Conservation (phyloP, 2,888 invertebrate species). For the Melipona beecheii region DNA sequence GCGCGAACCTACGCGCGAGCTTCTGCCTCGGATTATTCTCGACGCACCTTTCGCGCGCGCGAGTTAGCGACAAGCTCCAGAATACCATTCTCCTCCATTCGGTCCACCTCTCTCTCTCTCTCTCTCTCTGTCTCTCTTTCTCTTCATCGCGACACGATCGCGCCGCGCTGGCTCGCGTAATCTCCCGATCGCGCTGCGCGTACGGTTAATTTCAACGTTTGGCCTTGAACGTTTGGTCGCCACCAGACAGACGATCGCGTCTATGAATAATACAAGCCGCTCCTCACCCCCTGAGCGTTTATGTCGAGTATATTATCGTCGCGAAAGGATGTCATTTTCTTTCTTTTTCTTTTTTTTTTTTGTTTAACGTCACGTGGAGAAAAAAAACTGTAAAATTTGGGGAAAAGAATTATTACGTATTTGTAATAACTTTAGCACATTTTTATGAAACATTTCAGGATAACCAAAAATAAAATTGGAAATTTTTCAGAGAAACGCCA, state of each 20-base stretch:
- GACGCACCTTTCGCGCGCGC: slow-evolving; percentile 36
- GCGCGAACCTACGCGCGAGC: slow-evolving; percentile 1
- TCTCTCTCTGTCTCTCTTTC: neutral
- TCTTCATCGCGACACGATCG: neutral
- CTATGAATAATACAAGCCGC: slow-evolving; percentile 52
- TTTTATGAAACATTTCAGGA: too few relatives aligned
- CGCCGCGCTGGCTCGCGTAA: slow-evolving; percentile 8
- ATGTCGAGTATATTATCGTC: too few relatives aligned
- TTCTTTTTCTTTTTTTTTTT: too few relatives aligned
- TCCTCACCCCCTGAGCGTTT: neutral
- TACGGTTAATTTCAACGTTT: slow-evolving; percentile 41
- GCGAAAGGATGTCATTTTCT: too few relatives aligned
- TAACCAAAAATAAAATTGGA: too few relatives aligned
- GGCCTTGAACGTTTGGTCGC: slow-evolving; percentile 35
- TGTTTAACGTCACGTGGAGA: too few relatives aligned
- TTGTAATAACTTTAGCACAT: too few relatives aligned
- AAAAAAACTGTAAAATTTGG: too few relatives aligned
- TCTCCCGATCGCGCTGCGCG: slow-evolving; percentile 23
- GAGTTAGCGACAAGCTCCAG: slow-evolving; percentile 1
- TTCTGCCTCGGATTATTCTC: slow-evolving; percentile 36
- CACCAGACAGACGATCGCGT: neutral
- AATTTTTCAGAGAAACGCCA: too few relatives aligned
- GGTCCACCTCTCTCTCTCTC: neutral
- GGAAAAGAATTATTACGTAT: too few relatives aligned
- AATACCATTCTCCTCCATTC: slow-evolving; percentile 13